Base-by-base conservation (phyloP, 2,888 invertebrate species). In the Nymphalis urticae region DNA sequence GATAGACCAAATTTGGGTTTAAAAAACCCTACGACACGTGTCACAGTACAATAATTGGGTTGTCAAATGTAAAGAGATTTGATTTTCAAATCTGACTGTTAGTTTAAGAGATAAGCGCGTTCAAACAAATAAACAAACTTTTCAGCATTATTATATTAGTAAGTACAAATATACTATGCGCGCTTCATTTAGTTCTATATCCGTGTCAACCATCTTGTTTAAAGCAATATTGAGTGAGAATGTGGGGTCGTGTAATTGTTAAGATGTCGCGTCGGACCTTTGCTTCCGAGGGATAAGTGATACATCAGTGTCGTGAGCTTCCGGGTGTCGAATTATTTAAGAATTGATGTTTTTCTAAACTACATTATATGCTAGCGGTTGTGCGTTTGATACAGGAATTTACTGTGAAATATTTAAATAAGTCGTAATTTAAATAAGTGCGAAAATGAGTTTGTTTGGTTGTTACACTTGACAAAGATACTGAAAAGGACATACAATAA, bases 221-320 rank as follows among this genome's bases (percentile, higher is more conserved):
- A 78, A 80, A 85, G 84, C 85, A 86, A 85, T 87, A 89, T 87
- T 84, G 86, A 88, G 87, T 88, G 89, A 81, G 86, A 87, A 86
- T 81, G 85, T 83, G 82, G 82, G 86, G 86, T 84, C 85, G 85
- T 85, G 86, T 85, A 86, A 87, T 89, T 89, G 89, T 89, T 86
- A 86, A 89, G 89, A 89, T 85, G 85, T 76, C 58, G 58, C 77
- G 76, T 85, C 80, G 87, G 73, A 69, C 80, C 85, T 79, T 79
- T 77, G 80, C 77, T 64, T 58, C 72, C 68, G 73, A 75, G 73
- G 80, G 81, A 79, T 82, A 81, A 85, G 87, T 86, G 89, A 90
- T 89, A 88, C 86, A 87, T 90, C 90, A 90, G 84, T 87, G 88
- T 89, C 88, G 80, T 17, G 59, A 76, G 79, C 82, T 82, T 85